These are phyloP conservation scores for Sorex fumeus DNA, from an alignment of 2,113 vertebrate species.

Conservation along the genomic window DNA sequence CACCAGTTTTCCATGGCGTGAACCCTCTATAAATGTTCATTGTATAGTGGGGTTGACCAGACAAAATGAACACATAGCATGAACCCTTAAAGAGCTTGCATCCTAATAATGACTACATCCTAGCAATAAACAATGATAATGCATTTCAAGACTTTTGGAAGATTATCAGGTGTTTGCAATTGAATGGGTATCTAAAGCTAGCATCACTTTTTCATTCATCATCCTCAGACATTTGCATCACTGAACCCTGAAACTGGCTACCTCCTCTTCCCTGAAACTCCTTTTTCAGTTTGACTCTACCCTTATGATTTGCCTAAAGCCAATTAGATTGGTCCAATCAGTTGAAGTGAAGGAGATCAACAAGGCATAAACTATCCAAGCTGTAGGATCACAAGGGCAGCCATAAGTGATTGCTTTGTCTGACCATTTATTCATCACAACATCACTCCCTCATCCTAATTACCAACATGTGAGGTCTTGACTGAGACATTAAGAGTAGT, in stretches of 20 bases:
- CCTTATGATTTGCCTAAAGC: too few species aligned
- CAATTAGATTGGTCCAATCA: too few species aligned
- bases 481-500: too few species aligned
- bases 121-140: neutral
- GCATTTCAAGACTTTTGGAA: constrained; percentile 19
- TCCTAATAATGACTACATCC: neutral
- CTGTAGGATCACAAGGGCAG: too few species aligned
- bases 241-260: neutral
- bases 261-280: neutral
- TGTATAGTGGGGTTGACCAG: neutral
- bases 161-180: neutral
- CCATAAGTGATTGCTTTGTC: too few species aligned
- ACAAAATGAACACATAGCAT: neutral
- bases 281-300: neutral
- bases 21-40: too few species aligned
- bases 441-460: too few species aligned
- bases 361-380: too few species aligned
- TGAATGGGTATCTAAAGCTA: neutral
- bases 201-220: neutral
- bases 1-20: neutral
- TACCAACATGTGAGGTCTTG: too few species aligned
- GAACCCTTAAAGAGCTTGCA: neutral
- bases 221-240: neutral
- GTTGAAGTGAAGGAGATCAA: too few species aligned
- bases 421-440: too few species aligned